These are phyloP conservation scores for Neolamprologus caudopunctatus DNA, from an alignment of 2,113 vertebrate species.

Conservation along the genomic window DNA sequence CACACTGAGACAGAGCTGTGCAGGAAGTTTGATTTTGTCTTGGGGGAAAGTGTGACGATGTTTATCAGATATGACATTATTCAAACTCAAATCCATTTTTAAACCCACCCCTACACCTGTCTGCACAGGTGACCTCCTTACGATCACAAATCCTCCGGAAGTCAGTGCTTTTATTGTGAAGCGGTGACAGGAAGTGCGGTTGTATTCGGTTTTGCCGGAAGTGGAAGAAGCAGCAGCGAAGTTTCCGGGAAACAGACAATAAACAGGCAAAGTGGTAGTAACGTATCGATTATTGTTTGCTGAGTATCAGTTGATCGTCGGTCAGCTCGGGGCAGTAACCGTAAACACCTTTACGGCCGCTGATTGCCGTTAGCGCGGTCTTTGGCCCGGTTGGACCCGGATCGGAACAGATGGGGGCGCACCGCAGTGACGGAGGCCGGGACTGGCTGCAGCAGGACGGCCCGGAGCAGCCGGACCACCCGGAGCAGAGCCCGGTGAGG, in stretches of 20 bases:
- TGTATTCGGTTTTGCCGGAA: background rate
- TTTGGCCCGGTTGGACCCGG: background rate
- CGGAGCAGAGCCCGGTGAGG: slow-evolving; percentile 37
- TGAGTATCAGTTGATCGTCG: background rate
- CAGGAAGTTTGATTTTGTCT: background rate
- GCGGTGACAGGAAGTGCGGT: background rate
- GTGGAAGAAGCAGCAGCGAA: background rate
- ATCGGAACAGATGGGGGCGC: slow-evolving; percentile 61
- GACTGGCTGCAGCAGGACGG: slow-evolving; percentile 65
- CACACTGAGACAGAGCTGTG: background rate
- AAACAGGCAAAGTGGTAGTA: background rate
- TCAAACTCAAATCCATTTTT: background rate
- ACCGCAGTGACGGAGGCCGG: slow-evolving; percentile 64
- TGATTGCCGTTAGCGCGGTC: background rate
- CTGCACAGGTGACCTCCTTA: background rate
- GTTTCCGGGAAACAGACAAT: background rate
- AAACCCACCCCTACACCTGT: background rate
- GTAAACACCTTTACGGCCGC: background rate
- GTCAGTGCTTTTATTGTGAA: slow-evolving; percentile 4
- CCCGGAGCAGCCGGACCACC: slow-evolving; percentile 31
- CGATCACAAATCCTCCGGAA: background rate
- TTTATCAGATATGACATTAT: background rate
- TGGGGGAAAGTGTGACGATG: background rate
- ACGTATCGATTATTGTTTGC: background rate
- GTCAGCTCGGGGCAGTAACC: background rate